These are phyloP conservation scores for Pandemis cinnamomeana DNA, from an alignment of 2,888 invertebrate genomes.

Conservation along the genomic window DNA sequence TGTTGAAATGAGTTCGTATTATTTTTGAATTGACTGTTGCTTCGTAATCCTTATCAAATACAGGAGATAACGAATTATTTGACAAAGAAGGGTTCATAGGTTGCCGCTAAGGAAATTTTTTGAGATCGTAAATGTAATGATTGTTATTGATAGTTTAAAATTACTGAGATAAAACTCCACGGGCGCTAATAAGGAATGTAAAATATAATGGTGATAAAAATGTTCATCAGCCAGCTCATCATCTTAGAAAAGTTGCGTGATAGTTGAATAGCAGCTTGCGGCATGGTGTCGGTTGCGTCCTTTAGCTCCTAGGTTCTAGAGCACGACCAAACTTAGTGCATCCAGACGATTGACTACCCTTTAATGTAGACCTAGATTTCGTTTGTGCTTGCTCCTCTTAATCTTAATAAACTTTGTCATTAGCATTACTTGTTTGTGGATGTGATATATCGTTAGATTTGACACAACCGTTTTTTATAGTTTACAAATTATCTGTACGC, in stretches of 20 bases:
- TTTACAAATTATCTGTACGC: too few species aligned
- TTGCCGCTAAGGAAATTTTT: not conserved
- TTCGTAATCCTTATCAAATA: not conserved
- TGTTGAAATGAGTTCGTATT: not conserved
- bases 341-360: constrained; percentile 56
- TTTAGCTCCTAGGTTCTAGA: constrained; percentile 34
- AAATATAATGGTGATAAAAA: not conserved
- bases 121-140: too few species aligned
- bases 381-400: constrained; percentile 30
- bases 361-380: constrained; percentile 8
- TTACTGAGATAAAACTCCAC: not conserved
- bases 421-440: constrained; percentile 17
- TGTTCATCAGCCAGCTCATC: constrained; percentile 44
- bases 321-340: constrained; percentile 54
- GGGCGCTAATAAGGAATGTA: not conserved
- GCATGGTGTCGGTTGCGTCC: constrained; percentile 72
- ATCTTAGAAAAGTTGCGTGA: constrained; percentile 34
- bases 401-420: constrained; percentile 20
- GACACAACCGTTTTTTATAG: too few species aligned
- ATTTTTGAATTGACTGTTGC: not conserved
- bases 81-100: not conserved
- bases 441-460: not conserved
- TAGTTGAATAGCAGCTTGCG: constrained; percentile 68
- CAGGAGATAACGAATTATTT: too few species aligned
- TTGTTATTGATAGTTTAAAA: not conserved